Evolutionary conservation across 2,888 invertebrate species (phyloP), one percentile per base, ranked within the genome.

Genomic region (Heterodera filipjevi): DNA sequence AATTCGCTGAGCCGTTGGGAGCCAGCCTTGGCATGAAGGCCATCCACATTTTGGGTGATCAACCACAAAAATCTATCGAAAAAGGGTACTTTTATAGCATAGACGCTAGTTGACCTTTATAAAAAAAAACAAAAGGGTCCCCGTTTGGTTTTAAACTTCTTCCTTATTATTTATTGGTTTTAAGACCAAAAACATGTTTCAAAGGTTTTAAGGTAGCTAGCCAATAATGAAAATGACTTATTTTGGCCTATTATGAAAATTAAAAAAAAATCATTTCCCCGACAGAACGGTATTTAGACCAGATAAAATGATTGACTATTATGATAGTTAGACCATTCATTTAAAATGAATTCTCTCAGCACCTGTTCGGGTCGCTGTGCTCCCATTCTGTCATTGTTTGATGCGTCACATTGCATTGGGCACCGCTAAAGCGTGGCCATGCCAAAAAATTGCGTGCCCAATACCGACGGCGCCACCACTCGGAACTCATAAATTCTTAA

Each of bases 1-100:
- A 99, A 92, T 90, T 99, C 97, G 68, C 95, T 93, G 3, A 92
- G 86, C 85, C 93, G 93, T 79, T 91, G 90, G 77, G 94, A 94
- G 0, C 95, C 95, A 14, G 96, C 96, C 91, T 81, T 80, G 1
- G 78, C 32, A 74, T 99, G 98, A 22, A 99, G 91, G 76, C 93
- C 92, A 89, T 99, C 98, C 0, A 99, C 97, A 92, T 99, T 99
- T 90, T 99, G 98, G 0, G 98, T 99, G 22, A 99, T 93, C 71
- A 96, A 91, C 86, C 93, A 92, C 75, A 91, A 91, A 3, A 94
- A 90, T 89, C 92, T 92, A 14, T 16, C 3, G 12, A 49, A 16
- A 71, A 22, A 71, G n/a, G n/a, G n/a, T n/a, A n/a, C n/a, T n/a
- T n/a, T n/a, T n/a, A n/a, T n/a, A n/a, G n/a, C n/a, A n/a, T n/a